Base-by-base conservation (phyloP, 2,113 vertebrate species). In the Hypocryptadius cinnamomeus region DNA sequence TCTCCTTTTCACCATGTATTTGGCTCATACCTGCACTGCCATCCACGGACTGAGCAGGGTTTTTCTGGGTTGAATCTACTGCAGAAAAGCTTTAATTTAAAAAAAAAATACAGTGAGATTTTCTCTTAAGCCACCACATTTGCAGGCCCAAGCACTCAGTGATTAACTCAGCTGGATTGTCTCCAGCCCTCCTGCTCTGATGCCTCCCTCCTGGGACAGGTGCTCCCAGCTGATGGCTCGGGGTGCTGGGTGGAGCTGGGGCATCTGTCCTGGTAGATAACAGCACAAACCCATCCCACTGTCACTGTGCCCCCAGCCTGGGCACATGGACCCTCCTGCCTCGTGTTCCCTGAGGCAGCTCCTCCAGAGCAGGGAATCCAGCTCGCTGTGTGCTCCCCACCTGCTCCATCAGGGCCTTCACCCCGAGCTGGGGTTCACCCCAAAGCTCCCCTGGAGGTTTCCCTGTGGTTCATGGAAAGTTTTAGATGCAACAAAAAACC, bases 1-100 rank as follows among this genome's bases (percentile, higher is more conserved):
- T 93, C 91, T 94, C 39, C 28, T 78, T 82, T 95, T 66, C 56
- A 69, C 92, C 59, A 45, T 37, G 40, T 40, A 25, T 87, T 92
- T 77, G 83, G 48, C 71, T 89, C 33, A 64, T 87, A 91, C 70
- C 64, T 86, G 63, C 56, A 13, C n/a, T 87, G 79, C 15, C 19
- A 47, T 25, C 57, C 63, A 39, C n/a, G 28, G 63, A 25, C 69
- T 65, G 61, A 66, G 54, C 72, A 77, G 54, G 15, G 6, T 25
- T 94, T 87, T 82, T 35, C 54, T 83, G 61, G 5, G 44, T 64
- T 76, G 61, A 71, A 44, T 87, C 24, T 71, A 18, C 72, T 42
- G 47, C 53, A 77, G 50, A 71, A 91, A 73, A 16, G n/a, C 13
- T 88, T 79, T 70, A 4, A 64, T 66, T 81, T 3, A 10, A n/a